phyloP scores from a whole-genome alignment of 2,888 invertebrate species.

The Dasypolia templi region DNA sequence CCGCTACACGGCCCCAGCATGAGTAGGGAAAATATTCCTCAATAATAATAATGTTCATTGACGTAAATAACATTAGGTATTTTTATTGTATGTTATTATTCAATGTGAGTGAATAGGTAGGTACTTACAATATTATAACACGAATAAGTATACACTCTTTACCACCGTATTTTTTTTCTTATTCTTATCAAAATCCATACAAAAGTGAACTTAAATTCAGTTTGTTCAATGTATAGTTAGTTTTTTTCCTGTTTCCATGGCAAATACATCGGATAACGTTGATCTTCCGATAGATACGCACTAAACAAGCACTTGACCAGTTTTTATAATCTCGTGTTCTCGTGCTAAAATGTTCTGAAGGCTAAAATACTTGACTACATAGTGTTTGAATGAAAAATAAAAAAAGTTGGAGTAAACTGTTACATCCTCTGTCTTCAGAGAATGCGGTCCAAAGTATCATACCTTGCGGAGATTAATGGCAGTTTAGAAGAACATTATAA shows the following conservation, averaged over 20 bases:
- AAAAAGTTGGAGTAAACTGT: conserved; percentile 54
- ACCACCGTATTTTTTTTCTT: background rate
- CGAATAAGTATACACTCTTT: background rate
- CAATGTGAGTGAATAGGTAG: background rate
- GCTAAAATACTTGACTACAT: conserved; percentile 56
- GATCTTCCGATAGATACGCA: conserved; percentile 23
- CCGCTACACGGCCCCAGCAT: background rate
- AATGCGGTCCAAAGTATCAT: conserved; percentile 48
- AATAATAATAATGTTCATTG: background rate
- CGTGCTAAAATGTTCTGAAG: conserved; percentile 57
- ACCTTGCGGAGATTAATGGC: conserved; percentile 1
- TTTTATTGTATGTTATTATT: background rate
- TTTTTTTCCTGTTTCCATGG: conserved; percentile 9
- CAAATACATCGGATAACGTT: conserved; percentile 17
- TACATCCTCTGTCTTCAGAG: conserved; percentile 47
- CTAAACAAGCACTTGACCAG: conserved; percentile 34
- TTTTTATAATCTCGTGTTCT: conserved; percentile 49
- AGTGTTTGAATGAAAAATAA: conserved; percentile 43
- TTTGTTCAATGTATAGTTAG: too few species aligned
- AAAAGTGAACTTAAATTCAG: background rate
- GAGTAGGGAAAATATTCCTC: background rate
- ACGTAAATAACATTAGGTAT: background rate
- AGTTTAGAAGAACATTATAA: background rate
- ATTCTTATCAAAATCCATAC: background rate
- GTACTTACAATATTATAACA: background rate